Evolutionary conservation across 1,140 invertebrate genomes (phyloP), one percentile per base, ranked within the genome.

Genomic region (Theocolax elegans): DNA sequence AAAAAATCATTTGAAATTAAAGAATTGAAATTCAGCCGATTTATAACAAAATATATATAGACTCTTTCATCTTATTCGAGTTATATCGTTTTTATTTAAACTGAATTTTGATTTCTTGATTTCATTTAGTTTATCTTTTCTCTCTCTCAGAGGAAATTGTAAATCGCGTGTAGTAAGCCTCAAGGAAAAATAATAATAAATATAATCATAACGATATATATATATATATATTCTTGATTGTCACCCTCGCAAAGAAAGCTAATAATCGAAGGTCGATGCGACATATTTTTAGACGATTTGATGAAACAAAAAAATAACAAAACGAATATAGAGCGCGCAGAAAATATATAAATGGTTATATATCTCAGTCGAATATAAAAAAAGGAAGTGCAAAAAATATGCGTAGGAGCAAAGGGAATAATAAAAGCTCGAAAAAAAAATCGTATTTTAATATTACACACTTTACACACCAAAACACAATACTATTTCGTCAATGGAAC

Each of bases 261-360:
- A 21, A 23, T 40, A 25, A 13, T 66, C 4, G 23, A 67, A 67
- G 17, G 38, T 40, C 40, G 38, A 78, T 74, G 62, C 58, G 68
- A 77, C 72, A 79, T 80, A 80, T 80, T 81, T 81, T 81, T 80
- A 75, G 75, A 81, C 54, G 51, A 79, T 78, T 81, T 80, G 78
- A 80, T 53, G 72, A 69, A 76, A 46, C 19, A 40, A n/a, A n/a
- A n/a, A n/a, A n/a, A n/a, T n/a, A n/a, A n/a, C n/a, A n/a, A 66
- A 63, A 70, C 51, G 54, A 73, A 44, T 59, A 73, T 66, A 72
- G 46, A 75, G 69, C 58, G 56, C 76, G 72, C 76, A 40, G 35
- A 59, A 27, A 67, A 56, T 67, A 31, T 44, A 44, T 25, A 44
- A 42, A 27, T n/a, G 8, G 21, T 59, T 21, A 31, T 15, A n/a